A percentile compares a stretch with the other conserved stretches of the same genome.
Evolutionary conservation across 2,888 invertebrate genomes (phyloP).

Genomic region (Andrena minutula): DNA sequence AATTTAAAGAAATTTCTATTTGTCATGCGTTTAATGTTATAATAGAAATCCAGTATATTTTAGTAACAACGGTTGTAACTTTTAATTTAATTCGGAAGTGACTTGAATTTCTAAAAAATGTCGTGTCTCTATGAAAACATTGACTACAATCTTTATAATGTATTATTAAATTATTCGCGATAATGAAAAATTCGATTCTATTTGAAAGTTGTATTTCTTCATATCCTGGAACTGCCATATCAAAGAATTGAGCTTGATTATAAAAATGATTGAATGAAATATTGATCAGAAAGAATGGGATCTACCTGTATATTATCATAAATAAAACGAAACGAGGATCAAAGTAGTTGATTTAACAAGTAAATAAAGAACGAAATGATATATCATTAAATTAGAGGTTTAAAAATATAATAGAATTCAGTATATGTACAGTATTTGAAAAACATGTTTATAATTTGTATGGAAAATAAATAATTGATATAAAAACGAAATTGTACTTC

Average conservation of each 20-base stretch:
- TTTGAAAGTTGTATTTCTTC: slow-evolving; percentile 83
- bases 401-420: slow-evolving; percentile 85
- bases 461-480: slow-evolving; percentile 87
- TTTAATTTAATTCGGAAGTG: background rate
- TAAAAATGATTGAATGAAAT: slow-evolving; percentile 78
- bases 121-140: slow-evolving; percentile 64
- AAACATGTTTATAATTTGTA: slow-evolving; percentile 94
- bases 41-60: background rate
- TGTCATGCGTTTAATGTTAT: background rate
- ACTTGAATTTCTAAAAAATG: slow-evolving; percentile 1
- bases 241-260: slow-evolving; percentile 85
- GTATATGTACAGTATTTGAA: slow-evolving; percentile 92
- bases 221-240: slow-evolving; percentile 91
- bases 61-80: background rate
- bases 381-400: slow-evolving; percentile 86
- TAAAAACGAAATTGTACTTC: slow-evolving; percentile 74
- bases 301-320: slow-evolving; percentile 84
- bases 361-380: slow-evolving; percentile 85
- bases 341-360: slow-evolving; percentile 84
- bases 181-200: slow-evolving; percentile 33
- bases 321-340: slow-evolving; percentile 84
- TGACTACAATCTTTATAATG: slow-evolving; percentile 26
- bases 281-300: slow-evolving; percentile 74
- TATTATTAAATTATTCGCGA: slow-evolving; percentile 24
- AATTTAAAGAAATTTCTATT: slow-evolving; percentile 9